Conservation (phyloP, 2,888 invertebrate species). For the Ptychoptera contaminata region DNA sequence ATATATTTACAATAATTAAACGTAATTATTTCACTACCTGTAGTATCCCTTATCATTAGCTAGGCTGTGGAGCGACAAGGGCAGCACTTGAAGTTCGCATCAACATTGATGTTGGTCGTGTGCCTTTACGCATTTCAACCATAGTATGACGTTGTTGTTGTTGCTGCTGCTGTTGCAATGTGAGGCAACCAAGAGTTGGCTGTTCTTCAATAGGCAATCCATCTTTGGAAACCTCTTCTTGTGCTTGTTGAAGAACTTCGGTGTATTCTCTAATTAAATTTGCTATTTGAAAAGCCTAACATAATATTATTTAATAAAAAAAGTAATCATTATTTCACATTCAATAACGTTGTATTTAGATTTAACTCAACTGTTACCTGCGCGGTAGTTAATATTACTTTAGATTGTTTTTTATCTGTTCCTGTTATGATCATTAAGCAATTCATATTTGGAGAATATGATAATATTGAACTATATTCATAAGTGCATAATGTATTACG, state of each 20-base stretch:
- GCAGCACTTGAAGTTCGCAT: conserved; percentile 15
- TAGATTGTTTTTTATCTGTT: conserved; percentile 79
- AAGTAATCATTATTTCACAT: neutral
- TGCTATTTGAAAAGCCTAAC: conserved; percentile 80
- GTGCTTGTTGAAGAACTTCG: conserved; percentile 39
- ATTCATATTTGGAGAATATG: conserved; percentile 82
- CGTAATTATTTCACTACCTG: too few relatives aligned
- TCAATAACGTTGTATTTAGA: neutral
- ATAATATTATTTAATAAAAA: neutral
- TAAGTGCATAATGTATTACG: conserved; percentile 81
- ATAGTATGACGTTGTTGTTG: conserved; percentile 8
- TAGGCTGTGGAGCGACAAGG: conserved; percentile 17
- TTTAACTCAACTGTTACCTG: conserved; percentile 40
- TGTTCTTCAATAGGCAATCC: conserved; percentile 10
- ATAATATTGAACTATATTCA: conserved; percentile 76
- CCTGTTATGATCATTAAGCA: conserved; percentile 88
- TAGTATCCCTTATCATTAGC: conserved; percentile 11
- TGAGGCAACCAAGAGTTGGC: conserved; percentile 5
- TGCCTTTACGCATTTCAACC: conserved; percentile 12
- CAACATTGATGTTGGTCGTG: conserved; percentile 14
- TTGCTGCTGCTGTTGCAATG: neutral
- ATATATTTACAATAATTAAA: too few relatives aligned
- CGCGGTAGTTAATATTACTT: conserved; percentile 83
- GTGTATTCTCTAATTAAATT: conserved; percentile 82
- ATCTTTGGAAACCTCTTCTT: conserved; percentile 13